Base-by-base conservation (phyloP, 1,140 invertebrate species). In the Caenorhabditis brenneri region DNA sequence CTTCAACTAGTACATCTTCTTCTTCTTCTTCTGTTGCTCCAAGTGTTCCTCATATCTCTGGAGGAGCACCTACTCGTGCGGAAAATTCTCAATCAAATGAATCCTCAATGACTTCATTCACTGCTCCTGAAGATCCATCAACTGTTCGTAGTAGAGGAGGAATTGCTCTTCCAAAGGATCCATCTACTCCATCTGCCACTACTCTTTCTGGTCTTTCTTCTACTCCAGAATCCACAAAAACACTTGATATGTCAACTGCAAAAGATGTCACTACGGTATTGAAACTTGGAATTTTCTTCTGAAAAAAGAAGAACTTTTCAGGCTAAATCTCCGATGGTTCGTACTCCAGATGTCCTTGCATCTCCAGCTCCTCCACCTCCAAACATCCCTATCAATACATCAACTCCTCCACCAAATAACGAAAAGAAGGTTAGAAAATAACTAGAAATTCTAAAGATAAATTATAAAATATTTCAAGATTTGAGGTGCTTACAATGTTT, bases 361-460 rank as follows among this genome's bases (percentile, higher is more conserved):
- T 33, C n/a, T n/a, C n/a, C n/a, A n/a, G n/a, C 31, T 36, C 10
- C 15, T 58, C 53, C 53, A 27, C 5, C 53, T 58, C 22, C 53
- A 1, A n/a, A 5, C 9, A 9, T 58, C 27, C 53, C 53, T 6
- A 42, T 42, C 5, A 42, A 42, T 42, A 42, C 39, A 9, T 58
- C 53, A 7, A 9, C 53, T 58, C 12, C 53, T 27, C 53, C 53
- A 24, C 65, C 65, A 12, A 74, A 42, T 24, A 74, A 6, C 24
- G 65, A 74, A n/a, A 74, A 74, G 22, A 74, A 74, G 65, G 65
- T 74, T n/a, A 74, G 36, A 74, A n/a, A 27, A 42, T n/a, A n/a
- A n/a, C n/a, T n/a, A 42, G 42, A 9, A 74, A 42, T 42, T 42
- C 39, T 3, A 12, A 74, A 10, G 5, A 19, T 12, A n/a, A 15